Percentiles rank a stretch among this genome's conserved stretches.
These are phyloP conservation scores for Burhinus oedicnemus DNA, from an alignment of 2,113 vertebrate genomes.

Conservation along the genomic window DNA sequence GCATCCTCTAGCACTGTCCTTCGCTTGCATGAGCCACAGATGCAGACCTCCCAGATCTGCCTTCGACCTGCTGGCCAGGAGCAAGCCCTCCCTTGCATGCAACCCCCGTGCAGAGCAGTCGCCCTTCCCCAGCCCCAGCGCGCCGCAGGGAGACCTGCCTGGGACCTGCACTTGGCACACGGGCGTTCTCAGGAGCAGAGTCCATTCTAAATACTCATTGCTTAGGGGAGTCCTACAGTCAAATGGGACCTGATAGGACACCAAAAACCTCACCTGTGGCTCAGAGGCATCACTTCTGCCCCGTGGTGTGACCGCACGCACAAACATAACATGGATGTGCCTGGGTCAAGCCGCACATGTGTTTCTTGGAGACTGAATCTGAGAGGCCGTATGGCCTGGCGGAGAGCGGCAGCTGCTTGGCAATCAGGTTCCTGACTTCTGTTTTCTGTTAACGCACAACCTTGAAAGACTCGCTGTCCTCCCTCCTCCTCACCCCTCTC, in stretches of 20 bases:
- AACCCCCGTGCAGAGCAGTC: not conserved
- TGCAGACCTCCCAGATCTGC: not conserved
- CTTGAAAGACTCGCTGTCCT: not conserved
- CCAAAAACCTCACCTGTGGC: not conserved
- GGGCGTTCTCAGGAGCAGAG: fast-evolving
- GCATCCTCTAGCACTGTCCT: not conserved
- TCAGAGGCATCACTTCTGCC: not conserved
- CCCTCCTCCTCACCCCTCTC: not conserved
- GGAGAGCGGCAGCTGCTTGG: not conserved
- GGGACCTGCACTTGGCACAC: fast-evolving
- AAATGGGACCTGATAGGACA: not conserved
- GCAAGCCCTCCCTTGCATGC: fast-evolving
- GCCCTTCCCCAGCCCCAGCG: not conserved
- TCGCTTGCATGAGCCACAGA: not conserved
- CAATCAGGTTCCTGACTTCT: not conserved
- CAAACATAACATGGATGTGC: not conserved
- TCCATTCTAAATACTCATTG: not conserved
- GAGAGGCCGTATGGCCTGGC: not conserved
- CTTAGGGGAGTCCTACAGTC: not conserved
- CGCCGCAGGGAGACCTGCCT: fast-evolving
- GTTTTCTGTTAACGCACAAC: not conserved
- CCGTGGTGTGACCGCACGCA: fast-evolving
- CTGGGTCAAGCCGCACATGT: fast-evolving
- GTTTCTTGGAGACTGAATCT: not conserved
- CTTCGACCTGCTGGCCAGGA: not conserved